Evolutionary conservation across 2,888 invertebrate genomes (phyloP).

Genomic region (Pantelozetes paolii): DNA sequence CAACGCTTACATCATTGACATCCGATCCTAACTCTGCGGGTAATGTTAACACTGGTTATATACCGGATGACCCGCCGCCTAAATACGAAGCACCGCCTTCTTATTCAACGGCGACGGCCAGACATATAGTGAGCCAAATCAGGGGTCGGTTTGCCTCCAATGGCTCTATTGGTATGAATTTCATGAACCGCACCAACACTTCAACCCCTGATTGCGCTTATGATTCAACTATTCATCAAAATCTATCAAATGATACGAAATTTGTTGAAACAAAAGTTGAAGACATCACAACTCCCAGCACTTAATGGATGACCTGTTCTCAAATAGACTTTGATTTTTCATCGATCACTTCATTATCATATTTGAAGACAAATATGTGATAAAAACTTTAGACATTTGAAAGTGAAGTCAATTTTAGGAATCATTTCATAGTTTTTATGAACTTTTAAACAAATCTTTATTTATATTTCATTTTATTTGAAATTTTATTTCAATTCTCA

Average conservation of each 20-base stretch:
- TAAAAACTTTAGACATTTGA: too few relatives aligned
- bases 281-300: not conserved
- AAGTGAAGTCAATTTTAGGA: too few relatives aligned
- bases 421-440: too few relatives aligned
- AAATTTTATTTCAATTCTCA: too few relatives aligned
- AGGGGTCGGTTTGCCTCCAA: constrained; percentile 5
- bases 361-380: too few relatives aligned
- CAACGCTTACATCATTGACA: constrained; percentile 13
- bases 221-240: constrained; percentile 2
- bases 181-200: not conserved
- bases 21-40: constrained; percentile 37
- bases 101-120: constrained; percentile 82
- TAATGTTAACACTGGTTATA: constrained; percentile 43
- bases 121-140: constrained; percentile 47
- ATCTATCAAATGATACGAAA: not conserved
- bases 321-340: too few relatives aligned
- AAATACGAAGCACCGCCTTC: constrained; percentile 91
- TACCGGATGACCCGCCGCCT: constrained; percentile 68
- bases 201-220: not conserved
- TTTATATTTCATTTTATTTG: too few relatives aligned
- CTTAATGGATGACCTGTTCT: too few relatives aligned
- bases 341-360: too few relatives aligned
- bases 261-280: not conserved
- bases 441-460: too few relatives aligned
- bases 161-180: constrained; percentile 25